Evolutionary conservation across 1,140 invertebrate genomes (phyloP).

Genomic region (Rhagoletis pomonella): DNA sequence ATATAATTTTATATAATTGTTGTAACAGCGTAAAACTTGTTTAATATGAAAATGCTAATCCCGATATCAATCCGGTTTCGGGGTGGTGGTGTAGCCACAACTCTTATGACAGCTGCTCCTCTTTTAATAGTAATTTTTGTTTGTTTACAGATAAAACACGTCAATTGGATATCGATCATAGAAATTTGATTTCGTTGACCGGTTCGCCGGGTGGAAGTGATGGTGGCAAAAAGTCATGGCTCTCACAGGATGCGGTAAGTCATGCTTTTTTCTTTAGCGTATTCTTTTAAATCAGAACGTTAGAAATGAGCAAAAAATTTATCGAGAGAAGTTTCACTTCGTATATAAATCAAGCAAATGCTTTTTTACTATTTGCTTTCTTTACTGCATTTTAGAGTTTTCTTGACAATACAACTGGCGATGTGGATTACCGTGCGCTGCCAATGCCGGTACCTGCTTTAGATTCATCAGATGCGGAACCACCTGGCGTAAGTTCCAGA

Average conservation of each 20-base stretch:
- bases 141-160: slow-evolving; percentile 63
- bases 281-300: too few species aligned
- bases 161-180: slow-evolving; percentile 83
- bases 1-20: background rate
- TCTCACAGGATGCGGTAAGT: slow-evolving; percentile 17
- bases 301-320: too few species aligned
- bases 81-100: background rate
- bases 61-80: background rate
- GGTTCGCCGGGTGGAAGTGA: slow-evolving; percentile 79
- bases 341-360: too few species aligned
- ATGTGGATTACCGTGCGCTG: slow-evolving; percentile 67
- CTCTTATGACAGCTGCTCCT: background rate
- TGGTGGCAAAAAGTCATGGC: slow-evolving; percentile 55
- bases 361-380: too few species aligned
- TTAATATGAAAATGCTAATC: background rate
- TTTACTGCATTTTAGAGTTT: slow-evolving; percentile 11
- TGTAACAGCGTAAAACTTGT: background rate
- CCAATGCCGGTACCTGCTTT: background rate
- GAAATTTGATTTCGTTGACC: slow-evolving; percentile 88
- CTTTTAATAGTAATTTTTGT: slow-evolving; percentile 42
- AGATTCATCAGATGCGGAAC: background rate
- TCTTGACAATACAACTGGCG: slow-evolving; percentile 52
- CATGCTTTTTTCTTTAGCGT: too few species aligned
- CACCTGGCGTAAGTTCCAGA: background rate
- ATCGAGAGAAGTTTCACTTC: too few species aligned